phyloP scores from a whole-genome alignment of 2,113 vertebrate genomes.

The Strix aluco region DNA sequence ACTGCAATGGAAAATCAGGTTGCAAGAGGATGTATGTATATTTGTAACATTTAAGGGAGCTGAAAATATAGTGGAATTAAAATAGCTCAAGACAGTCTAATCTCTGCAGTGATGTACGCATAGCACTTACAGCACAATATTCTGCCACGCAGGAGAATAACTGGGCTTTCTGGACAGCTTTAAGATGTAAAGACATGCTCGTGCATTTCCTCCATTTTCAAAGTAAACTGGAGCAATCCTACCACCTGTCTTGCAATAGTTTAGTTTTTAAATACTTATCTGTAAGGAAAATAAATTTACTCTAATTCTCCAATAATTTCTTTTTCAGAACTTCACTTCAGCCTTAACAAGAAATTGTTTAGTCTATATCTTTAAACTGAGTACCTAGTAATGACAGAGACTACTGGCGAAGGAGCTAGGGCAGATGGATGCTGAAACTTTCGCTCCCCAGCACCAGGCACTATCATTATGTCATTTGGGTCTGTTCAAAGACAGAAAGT shows the following conservation, averaged over 20 bases:
- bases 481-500: neutral
- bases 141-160: neutral
- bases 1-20: neutral
- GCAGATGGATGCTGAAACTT: neutral
- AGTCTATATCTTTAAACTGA: neutral
- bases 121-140: neutral
- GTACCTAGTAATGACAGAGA: neutral
- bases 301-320: neutral
- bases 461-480: neutral
- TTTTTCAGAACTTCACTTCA: neutral
- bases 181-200: neutral
- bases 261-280: neutral
- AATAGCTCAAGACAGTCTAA: neutral
- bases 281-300: neutral
- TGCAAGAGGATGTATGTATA: neutral
- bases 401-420: neutral
- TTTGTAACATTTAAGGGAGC: neutral
- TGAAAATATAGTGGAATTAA: constrained; percentile 9
- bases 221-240: neutral
- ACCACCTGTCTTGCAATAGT: neutral
- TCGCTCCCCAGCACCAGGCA: neutral
- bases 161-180: neutral
- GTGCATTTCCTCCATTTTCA: neutral
- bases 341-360: neutral
- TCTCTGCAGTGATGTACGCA: neutral